Base-by-base conservation (phyloP, 2,888 invertebrate species). In the Limnephilus rhombicus region DNA sequence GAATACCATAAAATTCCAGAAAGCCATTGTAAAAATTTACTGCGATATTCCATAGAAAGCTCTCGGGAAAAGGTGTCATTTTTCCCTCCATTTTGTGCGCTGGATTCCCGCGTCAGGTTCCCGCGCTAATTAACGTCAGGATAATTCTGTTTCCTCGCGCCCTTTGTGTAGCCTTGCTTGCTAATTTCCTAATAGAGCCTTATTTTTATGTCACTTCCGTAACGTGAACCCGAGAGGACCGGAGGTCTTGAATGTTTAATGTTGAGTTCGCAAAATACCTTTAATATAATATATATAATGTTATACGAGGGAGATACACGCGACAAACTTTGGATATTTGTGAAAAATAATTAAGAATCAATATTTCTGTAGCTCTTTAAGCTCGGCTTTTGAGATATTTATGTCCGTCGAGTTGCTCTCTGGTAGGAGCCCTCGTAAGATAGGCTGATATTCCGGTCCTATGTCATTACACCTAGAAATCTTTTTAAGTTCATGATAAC, bases 101-200 rank as follows among this genome's bases (percentile, higher is more conserved):
- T 68, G 34, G 87, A 87, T 87, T 87, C 34, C 37, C 88, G 88
- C 41, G 88, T 89, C 88, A 89, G 88, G 31, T 89, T 89, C 82
- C 90, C 82, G 81, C 82, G 82, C 81, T 82, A 90, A 90, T 90
- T 91, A 88, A 91, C 82, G 91, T 88, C 91, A 91, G 82, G 81
- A 88, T 91, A 91, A 91, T 91, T 49, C 88, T 91, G 49, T 91
- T 91, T 88, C 49, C 83, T 91, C 41, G 31, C 41, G 49, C 81
- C 41, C 85, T 85, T 41, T 89, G 85, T 34, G 82, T 82, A 45
- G 80, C 82, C 45, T 83, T 49, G 80, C 91, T 87, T 80, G 95
- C 95, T 96, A 96, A 96, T 96, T 96, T 95, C 96, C 96, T 96
- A 96, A 96, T 95, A 96, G 95, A 95, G 95, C 95, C 95, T 95